Conservation (phyloP, 2,888 invertebrate species). For the Lobophora halterata region DNA sequence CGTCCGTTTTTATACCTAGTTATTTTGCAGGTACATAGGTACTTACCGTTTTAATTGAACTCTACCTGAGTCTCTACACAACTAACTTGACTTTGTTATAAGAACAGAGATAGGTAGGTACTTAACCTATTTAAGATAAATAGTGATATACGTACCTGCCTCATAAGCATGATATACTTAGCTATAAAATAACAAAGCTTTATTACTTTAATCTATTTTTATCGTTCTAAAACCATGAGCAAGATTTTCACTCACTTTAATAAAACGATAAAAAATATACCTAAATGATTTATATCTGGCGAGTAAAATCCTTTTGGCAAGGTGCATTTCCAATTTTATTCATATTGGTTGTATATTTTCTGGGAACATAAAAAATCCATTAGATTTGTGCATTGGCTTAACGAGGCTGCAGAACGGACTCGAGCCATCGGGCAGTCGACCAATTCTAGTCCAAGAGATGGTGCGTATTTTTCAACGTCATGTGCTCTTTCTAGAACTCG, state of each 20-base stretch:
- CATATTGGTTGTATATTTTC: slow-evolving; percentile 52
- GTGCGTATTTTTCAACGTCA: neutral
- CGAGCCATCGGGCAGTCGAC: slow-evolving; percentile 29
- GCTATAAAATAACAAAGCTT: neutral
- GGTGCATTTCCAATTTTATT: slow-evolving; percentile 58
- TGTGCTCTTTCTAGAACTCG: too few relatives aligned
- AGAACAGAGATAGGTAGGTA: too few relatives aligned
- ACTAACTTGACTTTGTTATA: too few relatives aligned
- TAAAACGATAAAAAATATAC: slow-evolving; percentile 44
- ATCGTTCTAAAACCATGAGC: neutral
- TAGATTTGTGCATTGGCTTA: slow-evolving; percentile 64
- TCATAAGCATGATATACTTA: too few relatives aligned
- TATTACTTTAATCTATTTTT: neutral
- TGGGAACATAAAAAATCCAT: slow-evolving; percentile 68
- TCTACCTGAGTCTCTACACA: too few relatives aligned
- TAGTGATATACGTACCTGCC: too few relatives aligned
- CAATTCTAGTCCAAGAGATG: slow-evolving; percentile 6
- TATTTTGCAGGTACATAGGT: too few relatives aligned
- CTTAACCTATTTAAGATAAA: too few relatives aligned
- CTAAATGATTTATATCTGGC: slow-evolving; percentile 45
- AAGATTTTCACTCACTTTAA: slow-evolving; percentile 12
- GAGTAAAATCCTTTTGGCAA: slow-evolving; percentile 55
- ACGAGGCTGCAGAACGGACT: slow-evolving; percentile 32
- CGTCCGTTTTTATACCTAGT: too few relatives aligned
- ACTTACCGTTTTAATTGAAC: too few relatives aligned